Conservation (phyloP, 1,140 invertebrate species). For the Zophobas atratus region DNA sequence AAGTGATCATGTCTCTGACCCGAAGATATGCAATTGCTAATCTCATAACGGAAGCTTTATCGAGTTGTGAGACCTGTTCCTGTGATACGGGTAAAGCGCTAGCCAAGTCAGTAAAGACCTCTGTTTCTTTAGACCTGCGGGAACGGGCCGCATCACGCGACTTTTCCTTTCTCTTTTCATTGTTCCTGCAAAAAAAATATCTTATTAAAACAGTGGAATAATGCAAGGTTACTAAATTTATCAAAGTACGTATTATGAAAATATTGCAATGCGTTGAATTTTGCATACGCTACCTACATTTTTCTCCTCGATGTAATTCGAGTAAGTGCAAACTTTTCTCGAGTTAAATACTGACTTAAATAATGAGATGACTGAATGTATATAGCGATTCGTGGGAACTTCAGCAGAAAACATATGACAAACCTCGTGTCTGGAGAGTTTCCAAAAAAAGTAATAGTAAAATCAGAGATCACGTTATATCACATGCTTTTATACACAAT, state of each 20-base stretch:
- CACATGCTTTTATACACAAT: conserved; percentile 20
- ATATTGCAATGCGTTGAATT: too few species aligned
- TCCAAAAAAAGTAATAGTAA: conserved; percentile 47
- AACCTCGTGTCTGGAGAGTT: conserved; percentile 46
- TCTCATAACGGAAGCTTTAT: conserved; percentile 96
- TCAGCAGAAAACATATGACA: conserved; percentile 39
- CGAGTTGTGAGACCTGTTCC: conserved; percentile 86
- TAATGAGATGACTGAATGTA: too few species aligned
- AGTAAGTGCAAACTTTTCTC: too few species aligned
- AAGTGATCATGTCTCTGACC: conserved; percentile 85
- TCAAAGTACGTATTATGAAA: too few species aligned
- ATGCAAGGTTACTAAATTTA: too few species aligned
- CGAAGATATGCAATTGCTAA: conserved; percentile 93
- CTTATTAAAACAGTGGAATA: not conserved
- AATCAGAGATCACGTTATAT: not conserved
- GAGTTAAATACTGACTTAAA: too few species aligned
- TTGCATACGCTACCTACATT: too few species aligned
- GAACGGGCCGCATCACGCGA: conserved; percentile 95
- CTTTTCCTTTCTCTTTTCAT: conserved; percentile 97
- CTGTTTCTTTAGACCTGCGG: conserved; percentile 92
- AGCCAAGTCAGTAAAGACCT: conserved; percentile 92
- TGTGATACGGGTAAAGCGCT: conserved; percentile 84
- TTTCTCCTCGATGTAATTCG: too few species aligned
- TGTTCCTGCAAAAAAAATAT: conserved; percentile 80
- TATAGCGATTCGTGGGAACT: conserved; percentile 8